phyloP scores from a whole-genome alignment of 2,888 invertebrate genomes.

The Drosophila cyrtoloma region DNA sequence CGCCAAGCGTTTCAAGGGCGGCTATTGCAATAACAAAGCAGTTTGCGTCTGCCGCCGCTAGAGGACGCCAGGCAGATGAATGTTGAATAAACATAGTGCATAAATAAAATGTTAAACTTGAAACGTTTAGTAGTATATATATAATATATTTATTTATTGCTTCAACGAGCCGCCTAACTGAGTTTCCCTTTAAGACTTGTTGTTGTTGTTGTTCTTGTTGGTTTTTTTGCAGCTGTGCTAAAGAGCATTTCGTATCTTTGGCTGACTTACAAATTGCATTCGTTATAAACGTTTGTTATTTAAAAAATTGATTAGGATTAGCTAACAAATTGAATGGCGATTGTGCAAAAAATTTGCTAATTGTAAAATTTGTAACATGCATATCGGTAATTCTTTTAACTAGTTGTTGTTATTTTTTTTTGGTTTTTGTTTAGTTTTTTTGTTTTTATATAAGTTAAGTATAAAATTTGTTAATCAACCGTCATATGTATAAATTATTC shows the following conservation, averaged over 20 bases:
- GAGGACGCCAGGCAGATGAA: not conserved
- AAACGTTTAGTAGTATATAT: slow-evolving; percentile 30
- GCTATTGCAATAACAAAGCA: slow-evolving; percentile 82
- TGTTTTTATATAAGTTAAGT: slow-evolving; percentile 45
- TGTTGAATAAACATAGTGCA: not conserved
- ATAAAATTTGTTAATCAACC: slow-evolving; percentile 56
- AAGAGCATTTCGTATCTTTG: slow-evolving; percentile 46
- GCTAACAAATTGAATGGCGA: slow-evolving; percentile 61
- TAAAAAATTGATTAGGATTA: slow-evolving; percentile 53
- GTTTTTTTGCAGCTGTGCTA: slow-evolving; percentile 23
- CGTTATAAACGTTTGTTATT: slow-evolving; percentile 41
- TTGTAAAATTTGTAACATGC: slow-evolving; percentile 60
- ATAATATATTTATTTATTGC: slow-evolving; percentile 54
- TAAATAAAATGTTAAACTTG: not conserved
- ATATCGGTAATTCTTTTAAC: slow-evolving; percentile 58
- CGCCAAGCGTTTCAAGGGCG: slow-evolving; percentile 79
- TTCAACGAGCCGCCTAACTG: slow-evolving; percentile 58
- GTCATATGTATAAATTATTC: slow-evolving; percentile 56
- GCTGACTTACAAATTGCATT: slow-evolving; percentile 52
- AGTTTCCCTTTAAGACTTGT: slow-evolving; percentile 32
- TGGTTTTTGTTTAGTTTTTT: slow-evolving; percentile 4
- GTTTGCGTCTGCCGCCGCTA: slow-evolving; percentile 84
- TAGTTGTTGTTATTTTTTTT: slow-evolving; percentile 25
- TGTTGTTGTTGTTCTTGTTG: not conserved
- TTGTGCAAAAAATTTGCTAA: slow-evolving; percentile 61